Evolutionary conservation across 1,140 invertebrate genomes (phyloP).

Genomic region (Sitophilus oryzae): DNA sequence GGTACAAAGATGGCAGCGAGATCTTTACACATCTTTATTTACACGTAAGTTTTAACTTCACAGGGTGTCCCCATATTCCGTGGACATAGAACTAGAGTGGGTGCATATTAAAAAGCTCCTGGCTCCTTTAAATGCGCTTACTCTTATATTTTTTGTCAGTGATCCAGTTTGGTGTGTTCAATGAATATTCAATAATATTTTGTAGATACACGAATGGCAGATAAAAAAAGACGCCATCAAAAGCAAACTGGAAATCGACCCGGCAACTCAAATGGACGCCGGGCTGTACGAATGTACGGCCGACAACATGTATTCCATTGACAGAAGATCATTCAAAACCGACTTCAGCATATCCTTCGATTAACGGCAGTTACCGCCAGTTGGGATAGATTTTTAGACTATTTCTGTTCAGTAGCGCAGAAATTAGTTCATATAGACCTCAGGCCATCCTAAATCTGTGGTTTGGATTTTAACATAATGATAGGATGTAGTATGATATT

Average conservation of each 20-base stretch:
- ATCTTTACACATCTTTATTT: conserved; percentile 82
- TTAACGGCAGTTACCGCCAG: conserved; percentile 43
- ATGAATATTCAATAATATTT: conserved; percentile 10
- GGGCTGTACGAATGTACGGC: conserved; percentile 86
- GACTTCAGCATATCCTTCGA: conserved; percentile 87
- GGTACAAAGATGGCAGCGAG: conserved; percentile 89
- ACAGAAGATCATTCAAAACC: conserved; percentile 81
- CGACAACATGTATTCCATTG: conserved; percentile 90
- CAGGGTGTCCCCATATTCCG: neutral
- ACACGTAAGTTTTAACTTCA: conserved; percentile 59
- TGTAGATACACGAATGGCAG: conserved; percentile 81
- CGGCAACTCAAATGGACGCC: conserved; percentile 87
- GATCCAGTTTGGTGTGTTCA: too few species aligned
- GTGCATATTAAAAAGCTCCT: too few species aligned
- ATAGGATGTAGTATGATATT: too few species aligned
- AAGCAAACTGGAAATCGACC: conserved; percentile 89
- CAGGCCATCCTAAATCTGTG: too few species aligned
- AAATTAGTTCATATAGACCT: too few species aligned
- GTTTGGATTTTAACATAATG: neutral
- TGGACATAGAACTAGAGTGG: too few species aligned
- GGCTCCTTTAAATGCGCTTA: too few species aligned
- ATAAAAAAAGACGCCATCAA: conserved; percentile 76
- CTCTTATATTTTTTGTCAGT: neutral
- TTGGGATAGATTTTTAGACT: conserved; percentile 10
- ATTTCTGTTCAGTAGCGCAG: neutral